Conservation (phyloP, 2,888 invertebrate species). For the Drosophila koepferae region DNA sequence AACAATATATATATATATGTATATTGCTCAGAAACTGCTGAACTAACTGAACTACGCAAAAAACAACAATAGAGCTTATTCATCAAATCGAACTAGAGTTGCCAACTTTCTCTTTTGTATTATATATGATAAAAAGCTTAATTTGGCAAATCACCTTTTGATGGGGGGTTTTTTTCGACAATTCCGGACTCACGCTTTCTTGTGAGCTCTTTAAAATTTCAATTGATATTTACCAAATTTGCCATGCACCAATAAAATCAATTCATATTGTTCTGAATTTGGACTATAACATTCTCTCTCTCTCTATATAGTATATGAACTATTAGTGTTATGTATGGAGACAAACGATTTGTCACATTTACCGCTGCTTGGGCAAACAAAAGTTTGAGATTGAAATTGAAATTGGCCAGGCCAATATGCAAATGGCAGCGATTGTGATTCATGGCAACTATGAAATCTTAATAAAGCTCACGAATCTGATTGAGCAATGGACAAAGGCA, state of each 20-base stretch:
- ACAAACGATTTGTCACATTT: constrained; percentile 42
- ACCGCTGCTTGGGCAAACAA: constrained; percentile 11
- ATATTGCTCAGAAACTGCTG: background rate
- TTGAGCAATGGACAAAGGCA: constrained; percentile 39
- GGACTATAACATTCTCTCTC: background rate
- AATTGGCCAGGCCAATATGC: constrained; percentile 18
- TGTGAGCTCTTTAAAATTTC: background rate
- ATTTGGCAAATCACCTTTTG: background rate
- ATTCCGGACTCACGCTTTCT: background rate
- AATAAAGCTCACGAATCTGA: constrained; percentile 37
- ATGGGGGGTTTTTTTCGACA: background rate
- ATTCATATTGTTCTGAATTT: background rate
- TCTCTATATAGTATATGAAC: background rate
- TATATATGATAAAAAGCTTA: background rate
- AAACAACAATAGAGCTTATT: background rate
- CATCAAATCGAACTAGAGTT: background rate
- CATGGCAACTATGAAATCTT: constrained; percentile 30
- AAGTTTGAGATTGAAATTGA: too few species aligned
- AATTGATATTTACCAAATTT: background rate
- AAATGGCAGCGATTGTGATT: constrained; percentile 29
- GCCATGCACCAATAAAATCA: background rate
- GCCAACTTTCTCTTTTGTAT: background rate
- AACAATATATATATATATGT: background rate
- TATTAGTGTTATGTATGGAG: constrained; percentile 6
- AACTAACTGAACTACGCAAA: background rate